These are phyloP conservation scores for Cantharis nigra DNA, from an alignment of 2,888 invertebrate genomes.

Conservation along the genomic window DNA sequence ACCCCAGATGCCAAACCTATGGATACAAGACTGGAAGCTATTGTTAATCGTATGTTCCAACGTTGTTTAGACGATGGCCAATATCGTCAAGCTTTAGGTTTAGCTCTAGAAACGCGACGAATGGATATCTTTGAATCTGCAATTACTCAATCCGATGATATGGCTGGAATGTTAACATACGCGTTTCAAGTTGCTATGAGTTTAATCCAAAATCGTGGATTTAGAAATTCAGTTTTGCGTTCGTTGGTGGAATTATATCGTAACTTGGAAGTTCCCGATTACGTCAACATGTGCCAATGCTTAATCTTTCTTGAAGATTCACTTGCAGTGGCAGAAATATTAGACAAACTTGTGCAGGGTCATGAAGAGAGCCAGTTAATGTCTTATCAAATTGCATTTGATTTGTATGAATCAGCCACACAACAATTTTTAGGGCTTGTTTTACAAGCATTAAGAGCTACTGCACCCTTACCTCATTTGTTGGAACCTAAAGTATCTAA, in stretches of 20 bases:
- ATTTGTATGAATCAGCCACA: slow-evolving; percentile 98
- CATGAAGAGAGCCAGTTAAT: slow-evolving; percentile 82
- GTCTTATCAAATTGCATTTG: slow-evolving; percentile 99
- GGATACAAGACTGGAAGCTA: slow-evolving; percentile 84
- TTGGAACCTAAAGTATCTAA: slow-evolving; percentile 74
- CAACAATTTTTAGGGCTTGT: slow-evolving; percentile 94
- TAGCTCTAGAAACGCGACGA: slow-evolving; percentile 93
- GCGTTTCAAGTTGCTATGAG: slow-evolving; percentile 97
- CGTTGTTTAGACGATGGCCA: slow-evolving; percentile 94
- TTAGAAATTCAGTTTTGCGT: slow-evolving; percentile 87
- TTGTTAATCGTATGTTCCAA: slow-evolving; percentile 97
- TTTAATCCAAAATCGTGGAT: slow-evolving; percentile 90
- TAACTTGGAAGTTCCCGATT: slow-evolving; percentile 89
- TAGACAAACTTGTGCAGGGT: slow-evolving; percentile 86
- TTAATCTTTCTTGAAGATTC: slow-evolving; percentile 96
- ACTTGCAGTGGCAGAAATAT: slow-evolving; percentile 86
- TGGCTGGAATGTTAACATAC: slow-evolving; percentile 88
- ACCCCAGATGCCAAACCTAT: slow-evolving; percentile 69
- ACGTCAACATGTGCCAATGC: slow-evolving; percentile 98
- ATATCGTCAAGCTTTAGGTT: slow-evolving; percentile 92
- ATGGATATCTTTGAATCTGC: slow-evolving; percentile 96
- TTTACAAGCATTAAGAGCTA: slow-evolving; percentile 77
- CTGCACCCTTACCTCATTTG: slow-evolving; percentile 80
- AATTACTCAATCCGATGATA: slow-evolving; percentile 90
- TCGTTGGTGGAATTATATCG: slow-evolving; percentile 89